These are phyloP conservation scores for Calephelis nemesis DNA, from an alignment of 1,140 invertebrate species.

Conservation along the genomic window DNA sequence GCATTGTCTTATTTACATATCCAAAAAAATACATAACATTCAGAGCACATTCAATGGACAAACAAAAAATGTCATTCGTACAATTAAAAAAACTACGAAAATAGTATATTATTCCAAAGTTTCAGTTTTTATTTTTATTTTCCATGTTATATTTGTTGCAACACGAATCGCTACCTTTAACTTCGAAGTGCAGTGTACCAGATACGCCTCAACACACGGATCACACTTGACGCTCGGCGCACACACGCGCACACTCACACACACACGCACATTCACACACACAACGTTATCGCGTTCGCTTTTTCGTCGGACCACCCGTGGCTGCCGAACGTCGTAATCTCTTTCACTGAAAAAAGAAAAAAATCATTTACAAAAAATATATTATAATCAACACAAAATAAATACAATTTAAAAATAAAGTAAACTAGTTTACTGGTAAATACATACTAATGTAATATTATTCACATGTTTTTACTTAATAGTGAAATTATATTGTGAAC, in stretches of 20 bases:
- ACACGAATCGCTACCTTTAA: neutral
- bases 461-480: too few relatives aligned
- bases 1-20: too few relatives aligned
- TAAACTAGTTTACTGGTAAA: too few relatives aligned
- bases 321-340: slow-evolving; percentile 68
- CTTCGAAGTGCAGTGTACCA: slow-evolving; percentile 24
- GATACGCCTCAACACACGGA: slow-evolving; percentile 26
- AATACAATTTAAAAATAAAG: slow-evolving; percentile 4
- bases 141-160: slow-evolving; percentile 7
- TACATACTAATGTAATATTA: too few relatives aligned
- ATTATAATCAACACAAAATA: neutral
- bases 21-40: too few relatives aligned
- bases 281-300: slow-evolving; percentile 60
- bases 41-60: too few relatives aligned
- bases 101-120: too few relatives aligned
- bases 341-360: slow-evolving; percentile 62
- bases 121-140: too few relatives aligned
- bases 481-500: too few relatives aligned
- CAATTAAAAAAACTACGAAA: too few relatives aligned
- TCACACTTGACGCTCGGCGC: slow-evolving; percentile 33
- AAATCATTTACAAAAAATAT: slow-evolving; percentile 10
- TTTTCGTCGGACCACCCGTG: slow-evolving; percentile 54
- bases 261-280: slow-evolving; percentile 37
- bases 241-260: slow-evolving; percentile 26
- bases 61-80: too few relatives aligned